These are phyloP conservation scores for Cosmopolites sordidus DNA, from an alignment of 2,888 invertebrate genomes.

Conservation along the genomic window DNA sequence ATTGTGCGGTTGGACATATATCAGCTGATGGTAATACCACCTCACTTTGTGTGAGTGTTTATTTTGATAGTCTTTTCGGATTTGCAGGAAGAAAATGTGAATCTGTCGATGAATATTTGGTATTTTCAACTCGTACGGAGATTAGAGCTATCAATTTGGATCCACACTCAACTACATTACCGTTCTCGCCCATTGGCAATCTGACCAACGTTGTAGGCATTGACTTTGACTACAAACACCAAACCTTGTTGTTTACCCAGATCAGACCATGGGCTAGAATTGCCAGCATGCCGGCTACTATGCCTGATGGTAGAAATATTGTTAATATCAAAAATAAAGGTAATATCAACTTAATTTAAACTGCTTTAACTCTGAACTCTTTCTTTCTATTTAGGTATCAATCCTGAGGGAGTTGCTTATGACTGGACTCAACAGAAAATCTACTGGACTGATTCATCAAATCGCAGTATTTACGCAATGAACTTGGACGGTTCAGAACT, in stretches of 20 bases:
- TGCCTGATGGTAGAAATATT: constrained; percentile 60
- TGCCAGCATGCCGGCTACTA: constrained; percentile 71
- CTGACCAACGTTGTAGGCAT: constrained; percentile 91
- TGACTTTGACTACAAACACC: constrained; percentile 89
- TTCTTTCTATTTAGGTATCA: constrained; percentile 57
- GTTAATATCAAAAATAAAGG: constrained; percentile 53
- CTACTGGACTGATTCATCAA: constrained; percentile 96
- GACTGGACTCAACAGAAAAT: constrained; percentile 98
- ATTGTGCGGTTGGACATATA: constrained; percentile 87
- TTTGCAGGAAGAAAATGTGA: constrained; percentile 61
- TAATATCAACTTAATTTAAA: too few species aligned
- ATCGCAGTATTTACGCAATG: constrained; percentile 93
- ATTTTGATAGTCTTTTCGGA: background rate
- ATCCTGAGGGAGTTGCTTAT: constrained; percentile 90
- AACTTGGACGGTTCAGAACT: constrained; percentile 81
- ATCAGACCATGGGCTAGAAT: constrained; percentile 88
- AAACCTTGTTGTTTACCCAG: constrained; percentile 86
- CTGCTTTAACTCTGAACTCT: too few species aligned
- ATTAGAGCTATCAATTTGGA: constrained; percentile 88
- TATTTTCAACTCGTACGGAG: constrained; percentile 92
- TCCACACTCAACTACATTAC: constrained; percentile 73
- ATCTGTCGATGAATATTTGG: constrained; percentile 80
- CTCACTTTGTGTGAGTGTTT: background rate
- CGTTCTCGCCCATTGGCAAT: constrained; percentile 80
- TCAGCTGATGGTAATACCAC: constrained; percentile 50